Evolutionary conservation across 2,113 vertebrate genomes (phyloP).

Genomic region (Heliornis fulica): DNA sequence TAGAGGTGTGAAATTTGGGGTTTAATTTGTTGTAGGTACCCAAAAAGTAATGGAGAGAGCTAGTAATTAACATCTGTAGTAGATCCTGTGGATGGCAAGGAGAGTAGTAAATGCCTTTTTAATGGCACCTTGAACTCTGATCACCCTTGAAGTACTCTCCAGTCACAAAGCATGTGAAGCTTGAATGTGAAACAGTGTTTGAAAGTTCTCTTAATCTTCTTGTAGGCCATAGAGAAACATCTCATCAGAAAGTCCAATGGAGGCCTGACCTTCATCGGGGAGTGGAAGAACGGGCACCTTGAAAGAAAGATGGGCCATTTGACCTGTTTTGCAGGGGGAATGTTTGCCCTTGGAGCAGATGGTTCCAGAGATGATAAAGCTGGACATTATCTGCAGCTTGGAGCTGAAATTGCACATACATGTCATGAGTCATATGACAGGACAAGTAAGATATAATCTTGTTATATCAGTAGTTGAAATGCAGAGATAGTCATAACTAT

Average conservation of each 20-base stretch:
- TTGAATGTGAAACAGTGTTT: neutral
- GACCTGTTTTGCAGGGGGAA: constrained; percentile 96
- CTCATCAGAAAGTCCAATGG: constrained; percentile 94
- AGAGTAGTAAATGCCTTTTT: neutral
- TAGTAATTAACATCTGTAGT: neutral
- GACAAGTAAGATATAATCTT: constrained; percentile 80
- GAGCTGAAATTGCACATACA: constrained; percentile 96
- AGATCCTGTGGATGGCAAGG: neutral
- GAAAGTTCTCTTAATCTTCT: constrained; percentile 36
- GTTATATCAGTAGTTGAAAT: neutral
- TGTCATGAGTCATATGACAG: constrained; percentile 97
- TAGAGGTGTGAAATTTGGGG: neutral
- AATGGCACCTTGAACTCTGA: neutral
- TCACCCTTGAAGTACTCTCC: neutral
- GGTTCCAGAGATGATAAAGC: constrained; percentile 94
- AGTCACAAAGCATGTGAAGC: neutral
- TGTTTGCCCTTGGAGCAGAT: constrained; percentile 96
- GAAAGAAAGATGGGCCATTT: constrained; percentile 98
- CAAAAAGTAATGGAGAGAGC: neutral
- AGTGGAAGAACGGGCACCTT: constrained; percentile 98
- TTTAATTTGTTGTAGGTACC: neutral
- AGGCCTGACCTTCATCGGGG: constrained; percentile 95
- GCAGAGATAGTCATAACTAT: neutral
- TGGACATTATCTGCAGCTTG: constrained; percentile 95
- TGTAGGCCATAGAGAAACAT: constrained; percentile 94